Percentiles rank a stretch among this genome's conserved stretches.
Conservation (phyloP, 2,888 invertebrate genomes). For the Epistrophe grossulariae region DNA sequence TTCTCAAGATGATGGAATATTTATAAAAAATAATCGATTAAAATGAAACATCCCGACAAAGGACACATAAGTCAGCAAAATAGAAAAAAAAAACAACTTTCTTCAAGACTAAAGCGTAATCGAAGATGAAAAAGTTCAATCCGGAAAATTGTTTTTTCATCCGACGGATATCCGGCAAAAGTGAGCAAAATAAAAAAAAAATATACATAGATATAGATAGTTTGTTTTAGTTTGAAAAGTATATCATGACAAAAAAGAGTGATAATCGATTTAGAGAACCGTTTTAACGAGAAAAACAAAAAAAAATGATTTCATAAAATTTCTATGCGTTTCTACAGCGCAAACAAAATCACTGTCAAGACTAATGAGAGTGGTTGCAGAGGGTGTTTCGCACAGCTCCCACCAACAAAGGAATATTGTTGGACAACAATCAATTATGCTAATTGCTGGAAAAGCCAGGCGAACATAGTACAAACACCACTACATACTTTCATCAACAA, state of each 20-base stretch:
- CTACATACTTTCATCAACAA: slow-evolving; percentile 13
- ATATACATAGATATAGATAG: not conserved
- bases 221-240: slow-evolving; percentile 3
- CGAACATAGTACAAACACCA: slow-evolving; percentile 43
- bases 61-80: slow-evolving; percentile 13
- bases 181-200: not conserved
- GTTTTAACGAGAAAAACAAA: slow-evolving; percentile 15
- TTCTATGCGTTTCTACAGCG: slow-evolving; percentile 63
- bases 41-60: slow-evolving; percentile 10
- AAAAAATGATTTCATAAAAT: slow-evolving; percentile 44
- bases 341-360: slow-evolving; percentile 78
- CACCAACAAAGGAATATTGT: slow-evolving; percentile 71
- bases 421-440: slow-evolving; percentile 79
- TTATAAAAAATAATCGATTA: slow-evolving; percentile 50
- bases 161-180: slow-evolving; percentile 16
- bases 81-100: too few species aligned
- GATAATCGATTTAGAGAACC: slow-evolving; percentile 28
- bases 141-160: not conserved
- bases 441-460: slow-evolving; percentile 77
- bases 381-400: slow-evolving; percentile 65
- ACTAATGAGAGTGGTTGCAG: slow-evolving; percentile 75
- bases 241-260: not conserved
- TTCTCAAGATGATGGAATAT: slow-evolving; percentile 8
- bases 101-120: not conserved
- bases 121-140: not conserved